Conservation (phyloP, 2,888 invertebrate genomes). For the Pycnomerus fuliginosus region DNA sequence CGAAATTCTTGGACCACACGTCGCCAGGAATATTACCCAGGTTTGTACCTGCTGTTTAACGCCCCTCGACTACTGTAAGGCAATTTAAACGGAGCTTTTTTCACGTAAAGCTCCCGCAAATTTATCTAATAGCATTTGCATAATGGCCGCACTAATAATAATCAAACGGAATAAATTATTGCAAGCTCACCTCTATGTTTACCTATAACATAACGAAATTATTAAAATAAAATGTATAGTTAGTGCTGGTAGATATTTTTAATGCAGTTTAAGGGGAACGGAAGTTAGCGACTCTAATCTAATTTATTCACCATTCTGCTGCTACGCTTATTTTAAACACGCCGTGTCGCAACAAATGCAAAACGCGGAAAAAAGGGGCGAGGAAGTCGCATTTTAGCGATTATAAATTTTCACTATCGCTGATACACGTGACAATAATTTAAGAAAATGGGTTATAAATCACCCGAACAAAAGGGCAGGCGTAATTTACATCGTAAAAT, state of each 20-base stretch:
- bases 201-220: constrained; percentile 11
- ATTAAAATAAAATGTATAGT: constrained; percentile 11
- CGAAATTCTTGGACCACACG: constrained; percentile 28
- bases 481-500: constrained; percentile 21
- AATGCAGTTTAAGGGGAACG: constrained; percentile 2
- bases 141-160: constrained; percentile 9
- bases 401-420: constrained; percentile 15
- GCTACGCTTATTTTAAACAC: constrained; percentile 9
- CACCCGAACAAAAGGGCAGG: constrained; percentile 13
- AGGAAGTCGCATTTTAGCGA: no score
- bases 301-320: constrained; percentile 18
- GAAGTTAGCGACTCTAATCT: constrained; percentile 14
- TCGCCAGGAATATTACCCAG: constrained; percentile 1
- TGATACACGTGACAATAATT: constrained; percentile 16
- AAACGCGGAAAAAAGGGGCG: no score
- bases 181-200: constrained; percentile 1
- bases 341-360: constrained; percentile 10
- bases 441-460: constrained; percentile 19
- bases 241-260: constrained; percentile 1
- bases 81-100: constrained; percentile 7
- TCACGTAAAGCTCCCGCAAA: constrained; percentile 3
- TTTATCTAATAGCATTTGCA: constrained; percentile 5
- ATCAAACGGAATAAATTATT: constrained; percentile 6
- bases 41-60: constrained; percentile 9
- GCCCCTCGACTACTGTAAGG: constrained; percentile 9